Percentiles rank a stretch among this genome's conserved stretches.
Conservation (phyloP, 2,797 vertebrate species). For the Manis crassicaudata region DNA sequence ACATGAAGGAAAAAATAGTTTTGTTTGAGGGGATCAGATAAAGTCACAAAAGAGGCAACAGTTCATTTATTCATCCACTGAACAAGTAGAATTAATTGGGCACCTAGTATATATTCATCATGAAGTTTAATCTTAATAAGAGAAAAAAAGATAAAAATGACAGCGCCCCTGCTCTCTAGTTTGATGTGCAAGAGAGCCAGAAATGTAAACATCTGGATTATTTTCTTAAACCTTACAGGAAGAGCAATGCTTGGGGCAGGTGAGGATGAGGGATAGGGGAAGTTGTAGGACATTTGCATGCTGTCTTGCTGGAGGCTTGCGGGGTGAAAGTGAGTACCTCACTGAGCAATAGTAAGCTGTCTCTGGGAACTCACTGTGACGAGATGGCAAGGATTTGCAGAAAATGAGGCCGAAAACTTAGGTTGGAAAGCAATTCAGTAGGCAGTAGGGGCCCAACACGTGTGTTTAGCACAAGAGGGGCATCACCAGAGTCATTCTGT, state of each 20-base stretch:
- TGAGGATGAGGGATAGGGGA: background rate
- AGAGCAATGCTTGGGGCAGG: background rate
- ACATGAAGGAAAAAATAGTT: background rate
- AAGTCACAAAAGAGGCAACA: background rate
- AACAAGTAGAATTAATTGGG: background rate
- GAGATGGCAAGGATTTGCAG: background rate
- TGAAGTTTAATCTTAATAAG: background rate
- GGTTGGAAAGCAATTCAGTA: background rate
- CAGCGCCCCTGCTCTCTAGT: background rate
- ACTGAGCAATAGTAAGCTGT: background rate
- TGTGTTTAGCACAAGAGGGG: background rate
- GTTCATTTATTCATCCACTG: background rate
- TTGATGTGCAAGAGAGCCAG: background rate
- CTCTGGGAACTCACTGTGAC: background rate
- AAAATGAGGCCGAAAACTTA: background rate
- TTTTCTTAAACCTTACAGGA: background rate
- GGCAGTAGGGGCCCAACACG: background rate
- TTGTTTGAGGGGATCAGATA: background rate
- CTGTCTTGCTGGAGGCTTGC: background rate
- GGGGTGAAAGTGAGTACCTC: background rate
- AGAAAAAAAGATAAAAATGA: background rate
- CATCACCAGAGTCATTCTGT: background rate
- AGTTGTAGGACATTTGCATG: background rate
- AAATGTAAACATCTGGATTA: conserved; percentile 25
- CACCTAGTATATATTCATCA: background rate